A percentile compares a stretch with the other conserved stretches of the same genome.
These are phyloP conservation scores for Apus apus DNA, from an alignment of 2,113 vertebrate genomes.

Conservation along the genomic window DNA sequence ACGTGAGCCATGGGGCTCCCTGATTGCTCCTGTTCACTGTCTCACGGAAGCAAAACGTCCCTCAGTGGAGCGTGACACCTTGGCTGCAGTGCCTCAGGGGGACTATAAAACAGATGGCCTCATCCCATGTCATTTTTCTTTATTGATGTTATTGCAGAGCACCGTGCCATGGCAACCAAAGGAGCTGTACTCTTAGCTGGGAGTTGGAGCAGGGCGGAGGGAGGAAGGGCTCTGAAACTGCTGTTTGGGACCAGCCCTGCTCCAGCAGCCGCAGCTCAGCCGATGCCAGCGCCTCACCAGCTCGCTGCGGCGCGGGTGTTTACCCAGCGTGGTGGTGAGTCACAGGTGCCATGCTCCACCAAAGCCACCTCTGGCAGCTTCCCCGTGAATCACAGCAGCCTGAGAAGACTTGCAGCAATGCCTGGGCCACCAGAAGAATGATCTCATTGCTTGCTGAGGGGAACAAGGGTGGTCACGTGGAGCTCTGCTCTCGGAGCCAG, in stretches of 20 bases:
- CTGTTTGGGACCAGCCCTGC: background rate
- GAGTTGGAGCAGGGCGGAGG: background rate
- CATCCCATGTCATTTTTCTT: background rate
- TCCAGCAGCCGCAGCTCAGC: background rate
- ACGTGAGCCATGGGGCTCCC: background rate
- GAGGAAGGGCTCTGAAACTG: background rate
- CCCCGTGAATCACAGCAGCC: constrained; percentile 37
- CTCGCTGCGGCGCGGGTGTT: background rate
- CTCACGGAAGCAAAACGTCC: rapidly evolving
- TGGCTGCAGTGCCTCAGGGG: background rate
- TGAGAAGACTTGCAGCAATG: constrained; percentile 54
- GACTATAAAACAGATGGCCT: background rate
- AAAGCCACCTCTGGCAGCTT: constrained; percentile 51
- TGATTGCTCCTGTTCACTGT: rapidly evolving
- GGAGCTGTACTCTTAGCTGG: background rate
- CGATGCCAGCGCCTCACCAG: background rate
- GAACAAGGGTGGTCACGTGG: constrained; percentile 15
- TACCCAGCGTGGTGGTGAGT: constrained; percentile 2
- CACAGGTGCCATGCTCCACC: constrained; percentile 45
- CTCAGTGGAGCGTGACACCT: background rate
- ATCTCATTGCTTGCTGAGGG: constrained; percentile 7
- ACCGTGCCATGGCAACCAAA: background rate
- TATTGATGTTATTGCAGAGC: constrained; percentile 18
- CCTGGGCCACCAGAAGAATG: constrained; percentile 49
- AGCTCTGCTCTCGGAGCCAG: background rate